Base-by-base conservation (phyloP, 2,797 vertebrate species). In the Psittacula echo region DNA sequence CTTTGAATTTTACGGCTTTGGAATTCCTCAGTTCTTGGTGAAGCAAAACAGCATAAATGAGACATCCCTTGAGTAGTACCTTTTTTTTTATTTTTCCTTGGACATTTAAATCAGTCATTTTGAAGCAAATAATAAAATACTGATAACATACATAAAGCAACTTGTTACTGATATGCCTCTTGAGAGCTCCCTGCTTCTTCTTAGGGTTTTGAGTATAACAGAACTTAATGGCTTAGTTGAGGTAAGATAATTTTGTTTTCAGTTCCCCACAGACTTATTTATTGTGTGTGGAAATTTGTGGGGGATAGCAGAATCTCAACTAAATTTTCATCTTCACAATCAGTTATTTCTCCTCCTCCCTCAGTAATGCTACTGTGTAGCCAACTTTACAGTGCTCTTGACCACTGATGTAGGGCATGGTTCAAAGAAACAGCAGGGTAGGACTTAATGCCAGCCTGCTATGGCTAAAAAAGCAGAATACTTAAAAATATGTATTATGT, bases 281-380 rank as follows among this genome's bases (percentile, higher is more conserved):
- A 4, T 1, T 51, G 7, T 15, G 2, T 4, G 8, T 12, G 4
- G 16, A 10, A 12, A 17, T 24, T 41, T 34, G 16, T 37, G 29
- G 51, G 5, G 0, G 0, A 37, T 41, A 56, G 41, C 30, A 94
- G 73, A 88, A 85, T 85, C 32, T 53, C 30, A 37, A 17, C 30
- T 62, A 21, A 32, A 20, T 73, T n/a, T 85, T 64, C 72, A 9
- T 37, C 6, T 81, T 91, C 8, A 18, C 13, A 2, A 5, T 41
- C 21, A 42, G 1, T 77, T 66, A 91, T 80, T 53, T 44, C 14
- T 72, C 10, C 22, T 9, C 17, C 5, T 87, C 54, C 41, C 22
- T 32, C 50, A 42, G 0, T 51, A 54, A 30, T 50, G 21, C 24
- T 68, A 1, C 66, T 68, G 1, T 19, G 9, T 62, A 58, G 62